A percentile compares a stretch with the other conserved stretches of the same genome.
phyloP scores from a whole-genome alignment of 2,888 invertebrate species.

The Rotaria sp. region DNA sequence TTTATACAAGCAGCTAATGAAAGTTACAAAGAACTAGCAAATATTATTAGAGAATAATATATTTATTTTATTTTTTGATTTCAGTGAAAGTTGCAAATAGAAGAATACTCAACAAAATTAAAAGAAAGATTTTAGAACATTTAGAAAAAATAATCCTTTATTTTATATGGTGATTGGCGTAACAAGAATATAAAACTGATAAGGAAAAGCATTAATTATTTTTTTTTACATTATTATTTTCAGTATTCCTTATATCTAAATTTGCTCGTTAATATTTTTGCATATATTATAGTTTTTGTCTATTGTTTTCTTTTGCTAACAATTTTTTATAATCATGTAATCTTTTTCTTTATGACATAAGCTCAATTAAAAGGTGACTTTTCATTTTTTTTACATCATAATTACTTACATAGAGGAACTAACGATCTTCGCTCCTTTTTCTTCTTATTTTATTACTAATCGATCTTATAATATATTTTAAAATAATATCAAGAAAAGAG shows the following conservation, averaged over 20 bases:
- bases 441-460: neutral
- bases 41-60: slow-evolving; percentile 31
- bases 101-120: neutral
- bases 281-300: neutral
- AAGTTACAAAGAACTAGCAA: slow-evolving; percentile 33
- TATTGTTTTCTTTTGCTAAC: too few species aligned
- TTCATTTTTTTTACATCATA: neutral
- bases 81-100: neutral
- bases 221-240: neutral
- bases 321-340: neutral
- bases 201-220: too few species aligned
- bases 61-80: neutral
- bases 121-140: neutral
- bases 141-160: neutral
- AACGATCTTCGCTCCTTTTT: neutral
- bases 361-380: neutral
- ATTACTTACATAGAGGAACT: neutral
- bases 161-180: neutral
- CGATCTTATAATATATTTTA: neutral
- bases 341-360: neutral
- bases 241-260: neutral
- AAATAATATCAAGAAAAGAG: neutral
- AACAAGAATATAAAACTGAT: too few species aligned
- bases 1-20: slow-evolving; percentile 27
- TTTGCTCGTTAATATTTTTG: neutral